A percentile compares a stretch with the other conserved stretches of the same genome.
phyloP scores from a whole-genome alignment of 2,113 vertebrate genomes.

The Paedocypris sp. region DNA sequence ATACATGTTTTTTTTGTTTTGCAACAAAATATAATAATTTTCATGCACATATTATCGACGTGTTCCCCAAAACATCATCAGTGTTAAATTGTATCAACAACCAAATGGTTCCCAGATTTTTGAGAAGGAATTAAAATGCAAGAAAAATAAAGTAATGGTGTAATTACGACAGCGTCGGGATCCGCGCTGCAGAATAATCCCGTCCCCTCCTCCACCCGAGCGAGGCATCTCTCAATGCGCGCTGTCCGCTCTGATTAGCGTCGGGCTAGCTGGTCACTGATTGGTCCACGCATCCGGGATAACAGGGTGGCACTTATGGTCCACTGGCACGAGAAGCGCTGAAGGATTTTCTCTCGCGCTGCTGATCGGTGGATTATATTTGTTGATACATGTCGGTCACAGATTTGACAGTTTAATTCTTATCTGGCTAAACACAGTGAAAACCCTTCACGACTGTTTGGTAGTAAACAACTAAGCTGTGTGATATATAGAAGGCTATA shows the following conservation, averaged over 20 bases:
- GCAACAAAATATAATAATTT: too few species aligned
- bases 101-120: not conserved
- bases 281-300: slow-evolving; percentile 14
- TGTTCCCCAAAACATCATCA: too few species aligned
- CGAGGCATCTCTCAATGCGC: slow-evolving; percentile 4
- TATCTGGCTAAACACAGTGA: too few species aligned
- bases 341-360: not conserved
- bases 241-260: slow-evolving; percentile 22
- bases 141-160: too few species aligned
- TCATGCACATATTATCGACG: too few species aligned
- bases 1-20: too few species aligned
- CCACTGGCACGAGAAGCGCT: not conserved
- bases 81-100: not conserved
- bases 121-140: not conserved
- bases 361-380: too few species aligned
- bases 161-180: not conserved
- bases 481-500: too few species aligned
- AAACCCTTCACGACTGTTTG: too few species aligned
- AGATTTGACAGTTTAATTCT: too few species aligned
- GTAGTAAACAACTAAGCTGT: too few species aligned
- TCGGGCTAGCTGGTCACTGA: slow-evolving; percentile 17
- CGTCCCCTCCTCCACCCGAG: not conserved
- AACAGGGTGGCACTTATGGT: not conserved
- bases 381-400: not conserved
- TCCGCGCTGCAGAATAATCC: not conserved